A percentile compares a stretch with the other conserved stretches of the same genome.
Conservation (phyloP, 2,113 vertebrate genomes). For the Apteryx owenii region DNA sequence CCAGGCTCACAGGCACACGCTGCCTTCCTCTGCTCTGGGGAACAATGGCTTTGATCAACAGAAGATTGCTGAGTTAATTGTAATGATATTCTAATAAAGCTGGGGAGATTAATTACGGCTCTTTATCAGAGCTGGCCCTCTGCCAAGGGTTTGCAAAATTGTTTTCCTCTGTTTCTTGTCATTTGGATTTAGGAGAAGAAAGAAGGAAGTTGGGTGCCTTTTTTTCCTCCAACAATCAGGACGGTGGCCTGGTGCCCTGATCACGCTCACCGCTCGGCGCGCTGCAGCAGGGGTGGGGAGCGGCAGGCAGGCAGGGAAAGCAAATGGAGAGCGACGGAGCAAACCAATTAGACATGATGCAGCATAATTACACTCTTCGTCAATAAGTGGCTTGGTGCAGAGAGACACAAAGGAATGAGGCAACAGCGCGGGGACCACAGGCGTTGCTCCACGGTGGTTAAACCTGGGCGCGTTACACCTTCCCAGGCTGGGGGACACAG, state of each 20-base stretch:
- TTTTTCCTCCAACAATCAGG: slow-evolving; percentile 38
- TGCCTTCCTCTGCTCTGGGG: slow-evolving; percentile 58
- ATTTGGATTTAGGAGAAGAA: slow-evolving; percentile 69
- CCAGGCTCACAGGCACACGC: not conserved
- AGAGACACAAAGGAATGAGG: not conserved
- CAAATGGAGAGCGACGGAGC: slow-evolving; percentile 44
- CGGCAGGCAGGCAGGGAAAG: not conserved
- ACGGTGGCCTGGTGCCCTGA: not conserved
- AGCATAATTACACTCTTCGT: slow-evolving; percentile 29
- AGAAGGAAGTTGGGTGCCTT: slow-evolving; percentile 45
- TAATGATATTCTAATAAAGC: slow-evolving; percentile 76
- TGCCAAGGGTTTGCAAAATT: slow-evolving; percentile 64
- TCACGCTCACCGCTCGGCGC: not conserved
- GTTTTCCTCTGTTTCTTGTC: slow-evolving; percentile 74
- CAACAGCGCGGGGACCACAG: not conserved
- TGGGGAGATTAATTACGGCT: slow-evolving; percentile 71
- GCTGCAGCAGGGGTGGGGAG: not conserved
- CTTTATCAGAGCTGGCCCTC: slow-evolving; percentile 66
- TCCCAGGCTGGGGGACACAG: not conserved
- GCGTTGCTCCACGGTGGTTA: fast-evolving
- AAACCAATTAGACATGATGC: slow-evolving; percentile 43
- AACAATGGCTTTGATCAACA: slow-evolving; percentile 72
- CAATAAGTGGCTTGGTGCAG: not conserved
- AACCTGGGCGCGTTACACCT: fast-evolving
- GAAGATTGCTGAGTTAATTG: slow-evolving; percentile 71